Evolutionary conservation across 2,113 vertebrate genomes (phyloP).

Genomic region (Nycticebus coucang): DNA sequence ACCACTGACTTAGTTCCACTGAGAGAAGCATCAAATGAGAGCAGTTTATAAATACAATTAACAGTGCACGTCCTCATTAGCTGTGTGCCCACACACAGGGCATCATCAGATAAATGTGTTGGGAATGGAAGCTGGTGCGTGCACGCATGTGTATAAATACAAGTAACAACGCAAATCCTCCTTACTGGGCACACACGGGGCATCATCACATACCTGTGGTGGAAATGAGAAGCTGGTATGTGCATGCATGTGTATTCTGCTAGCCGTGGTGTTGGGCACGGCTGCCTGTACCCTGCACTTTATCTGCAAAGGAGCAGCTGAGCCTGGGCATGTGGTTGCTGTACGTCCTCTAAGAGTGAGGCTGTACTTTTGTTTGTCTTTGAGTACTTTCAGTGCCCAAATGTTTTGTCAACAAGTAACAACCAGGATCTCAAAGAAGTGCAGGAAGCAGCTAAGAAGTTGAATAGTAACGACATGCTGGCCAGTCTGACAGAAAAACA

Average conservation of each 20-base stretch:
- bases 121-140: rapidly evolving
- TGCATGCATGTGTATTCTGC: rapidly evolving
- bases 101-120: too few relatives aligned
- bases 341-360: rapidly evolving
- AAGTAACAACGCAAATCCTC: too few relatives aligned
- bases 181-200: rapidly evolving
- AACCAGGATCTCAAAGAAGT: too few relatives aligned
- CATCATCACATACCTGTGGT: too few relatives aligned
- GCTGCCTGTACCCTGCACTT: rapidly evolving
- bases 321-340: rapidly evolving
- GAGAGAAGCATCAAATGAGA: not conserved
- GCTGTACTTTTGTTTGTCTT: rapidly evolving
- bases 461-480: rapidly evolving
- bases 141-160: rapidly evolving
- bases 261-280: rapidly evolving
- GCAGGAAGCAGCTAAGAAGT: not conserved
- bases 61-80: not conserved
- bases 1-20: not conserved
- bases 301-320: rapidly evolving
- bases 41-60: not conserved
- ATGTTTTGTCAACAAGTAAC: not conserved
- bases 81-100: rapidly evolving
- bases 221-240: not conserved
- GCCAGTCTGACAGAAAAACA: rapidly evolving
- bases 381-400: rapidly evolving